phyloP scores from a whole-genome alignment of 2,113 vertebrate genomes.

The Leucosticte australis region DNA sequence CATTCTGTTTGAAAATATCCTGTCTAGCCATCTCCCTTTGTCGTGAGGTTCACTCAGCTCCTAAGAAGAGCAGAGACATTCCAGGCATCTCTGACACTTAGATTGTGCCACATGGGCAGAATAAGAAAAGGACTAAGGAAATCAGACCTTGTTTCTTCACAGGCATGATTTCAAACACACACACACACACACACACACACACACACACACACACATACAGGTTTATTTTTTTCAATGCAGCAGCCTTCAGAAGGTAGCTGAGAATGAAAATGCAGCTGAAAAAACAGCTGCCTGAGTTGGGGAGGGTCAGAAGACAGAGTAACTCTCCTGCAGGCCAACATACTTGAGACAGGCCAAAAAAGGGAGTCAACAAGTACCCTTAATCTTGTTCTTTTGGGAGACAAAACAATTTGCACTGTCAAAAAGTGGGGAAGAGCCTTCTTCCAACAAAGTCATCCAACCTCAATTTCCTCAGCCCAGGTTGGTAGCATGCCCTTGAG shows the following conservation, averaged over 20 bases:
- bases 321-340: accelerated
- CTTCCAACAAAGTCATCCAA: background rate
- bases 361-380: background rate
- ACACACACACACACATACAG: background rate
- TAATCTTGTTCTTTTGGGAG: background rate
- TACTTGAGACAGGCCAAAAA: background rate
- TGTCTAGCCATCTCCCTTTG: background rate
- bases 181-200: background rate
- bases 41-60: background rate
- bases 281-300: background rate
- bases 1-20: background rate
- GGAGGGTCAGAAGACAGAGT: background rate
- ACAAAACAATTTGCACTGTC: background rate
- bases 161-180: background rate
- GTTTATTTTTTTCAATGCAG: background rate
- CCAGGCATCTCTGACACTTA: background rate
- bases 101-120: accelerated
- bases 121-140: background rate
- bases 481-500: background rate
- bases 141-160: background rate
- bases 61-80: background rate
- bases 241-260: background rate
- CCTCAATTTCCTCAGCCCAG: background rate
- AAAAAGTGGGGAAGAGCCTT: background rate
- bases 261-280: background rate